Conservation (phyloP, 2,113 vertebrate species). For the Cyanoramphus novaezelandiae region DNA sequence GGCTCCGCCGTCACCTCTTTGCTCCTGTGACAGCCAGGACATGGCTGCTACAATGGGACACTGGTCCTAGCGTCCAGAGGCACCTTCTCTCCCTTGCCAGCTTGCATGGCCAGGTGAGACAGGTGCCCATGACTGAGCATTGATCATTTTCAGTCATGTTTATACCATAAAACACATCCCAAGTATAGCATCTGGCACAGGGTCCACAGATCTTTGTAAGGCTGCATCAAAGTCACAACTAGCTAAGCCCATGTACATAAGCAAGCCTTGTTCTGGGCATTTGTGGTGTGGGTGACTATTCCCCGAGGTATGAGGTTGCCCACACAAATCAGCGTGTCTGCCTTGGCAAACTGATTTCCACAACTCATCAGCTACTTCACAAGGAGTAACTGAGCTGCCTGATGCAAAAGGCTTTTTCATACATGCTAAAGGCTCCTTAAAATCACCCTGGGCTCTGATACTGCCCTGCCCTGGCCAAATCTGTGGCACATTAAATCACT, state of each 20-base stretch:
- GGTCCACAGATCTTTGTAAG: rapidly evolving
- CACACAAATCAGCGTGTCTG: neutral
- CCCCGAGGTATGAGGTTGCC: rapidly evolving
- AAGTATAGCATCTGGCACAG: neutral
- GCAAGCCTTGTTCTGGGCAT: neutral
- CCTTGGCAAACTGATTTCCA: neutral
- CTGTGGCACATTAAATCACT: neutral
- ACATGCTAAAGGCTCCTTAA: neutral
- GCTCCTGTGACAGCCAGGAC: neutral
- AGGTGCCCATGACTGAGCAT: neutral
- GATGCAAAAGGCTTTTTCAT: neutral
- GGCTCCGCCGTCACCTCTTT: neutral
- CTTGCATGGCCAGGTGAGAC: neutral
- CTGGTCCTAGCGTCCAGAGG: neutral
- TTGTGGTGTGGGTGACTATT: rapidly evolving
- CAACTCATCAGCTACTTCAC: rapidly evolving
- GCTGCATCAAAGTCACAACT: rapidly evolving
- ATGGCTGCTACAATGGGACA: neutral
- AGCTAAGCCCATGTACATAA: rapidly evolving
- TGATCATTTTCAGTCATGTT: neutral
- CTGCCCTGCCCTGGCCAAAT: neutral
- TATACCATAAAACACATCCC: neutral
- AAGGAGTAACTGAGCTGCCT: neutral
- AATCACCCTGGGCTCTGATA: neutral
- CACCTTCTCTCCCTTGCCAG: neutral